Evolutionary conservation across 2,113 vertebrate species (phyloP).

Genomic region (Scytalopus superciliaris): DNA sequence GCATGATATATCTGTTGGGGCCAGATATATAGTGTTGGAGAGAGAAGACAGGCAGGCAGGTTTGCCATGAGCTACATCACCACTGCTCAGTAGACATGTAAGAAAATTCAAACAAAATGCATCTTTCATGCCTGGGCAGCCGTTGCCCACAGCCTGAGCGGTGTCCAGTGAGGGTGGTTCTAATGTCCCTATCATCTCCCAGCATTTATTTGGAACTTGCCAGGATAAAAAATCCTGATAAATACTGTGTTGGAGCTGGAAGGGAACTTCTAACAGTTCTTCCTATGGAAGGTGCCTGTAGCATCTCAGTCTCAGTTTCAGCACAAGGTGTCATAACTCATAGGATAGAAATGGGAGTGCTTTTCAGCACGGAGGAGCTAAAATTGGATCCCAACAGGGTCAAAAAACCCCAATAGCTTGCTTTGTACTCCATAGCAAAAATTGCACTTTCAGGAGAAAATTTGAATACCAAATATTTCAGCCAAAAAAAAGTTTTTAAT

Average conservation of each 20-base stretch:
- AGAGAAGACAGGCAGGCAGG: neutral
- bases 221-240: neutral
- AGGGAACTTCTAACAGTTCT: neutral
- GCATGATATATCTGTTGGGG: neutral
- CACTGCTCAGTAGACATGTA: fast-evolving
- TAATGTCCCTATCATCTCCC: fast-evolving
- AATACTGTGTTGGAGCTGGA: neutral
- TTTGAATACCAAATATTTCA: conserved; percentile 22
- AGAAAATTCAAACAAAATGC: neutral
- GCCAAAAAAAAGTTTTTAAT: conserved; percentile 48
- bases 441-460: conserved; percentile 8
- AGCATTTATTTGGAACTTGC: neutral
- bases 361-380: neutral
- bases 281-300: neutral
- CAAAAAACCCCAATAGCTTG: neutral
- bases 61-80: neutral
- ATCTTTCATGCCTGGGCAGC: neutral
- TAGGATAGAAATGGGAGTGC: neutral
- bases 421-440: neutral
- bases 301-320: neutral
- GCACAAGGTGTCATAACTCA: neutral
- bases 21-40: fast-evolving
- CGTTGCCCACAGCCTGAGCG: neutral
- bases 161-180: neutral
- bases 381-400: neutral